Percentiles rank a stretch among this genome's conserved stretches.
Conservation (phyloP, 2,113 vertebrate species). For the Cromileptes altivelis region DNA sequence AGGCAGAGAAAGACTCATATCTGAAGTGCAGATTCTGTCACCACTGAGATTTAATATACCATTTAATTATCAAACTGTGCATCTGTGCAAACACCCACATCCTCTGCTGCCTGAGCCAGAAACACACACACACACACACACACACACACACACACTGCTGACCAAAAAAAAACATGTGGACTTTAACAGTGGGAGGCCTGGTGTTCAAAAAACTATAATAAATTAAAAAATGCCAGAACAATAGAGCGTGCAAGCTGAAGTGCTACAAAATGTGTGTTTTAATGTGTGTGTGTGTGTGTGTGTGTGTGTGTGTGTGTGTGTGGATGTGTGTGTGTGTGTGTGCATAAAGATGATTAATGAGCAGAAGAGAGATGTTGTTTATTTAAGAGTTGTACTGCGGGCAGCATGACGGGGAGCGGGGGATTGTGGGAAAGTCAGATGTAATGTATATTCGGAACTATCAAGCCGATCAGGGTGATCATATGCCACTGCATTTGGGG, state of each 20-base stretch:
- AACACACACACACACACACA: conserved; percentile 39
- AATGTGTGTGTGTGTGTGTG: conserved; percentile 18
- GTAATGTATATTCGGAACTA: conserved; percentile 65
- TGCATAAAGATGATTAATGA: conserved; percentile 77
- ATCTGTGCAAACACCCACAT: conserved; percentile 84
- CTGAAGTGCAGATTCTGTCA: conserved; percentile 76
- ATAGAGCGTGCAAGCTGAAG: conserved; percentile 28
- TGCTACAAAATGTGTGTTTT: conserved; percentile 16
- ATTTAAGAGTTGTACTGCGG: conserved; percentile 71
- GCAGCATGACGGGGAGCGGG: conserved; percentile 60
- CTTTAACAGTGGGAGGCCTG: conserved; percentile 29
- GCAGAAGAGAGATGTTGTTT: conserved; percentile 74
- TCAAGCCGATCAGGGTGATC: conserved; percentile 50
- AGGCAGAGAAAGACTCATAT: conserved; percentile 62
- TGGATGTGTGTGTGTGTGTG: conserved; percentile 18
- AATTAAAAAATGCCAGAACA: conserved; percentile 36
- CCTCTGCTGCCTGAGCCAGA: conserved; percentile 55
- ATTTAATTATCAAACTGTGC: conserved; percentile 77
- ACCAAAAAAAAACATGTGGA: conserved; percentile 18
- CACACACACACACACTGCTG: not conserved
- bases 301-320: conserved; percentile 15
- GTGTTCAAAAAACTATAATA: conserved; percentile 14
- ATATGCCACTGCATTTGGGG: conserved; percentile 28
- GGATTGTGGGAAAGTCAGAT: conserved; percentile 74
- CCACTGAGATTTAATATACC: conserved; percentile 74